Percentiles rank a stretch among this genome's conserved stretches.
These are phyloP conservation scores for Eupsilia transversa DNA, from an alignment of 2,888 invertebrate genomes.

Conservation along the genomic window DNA sequence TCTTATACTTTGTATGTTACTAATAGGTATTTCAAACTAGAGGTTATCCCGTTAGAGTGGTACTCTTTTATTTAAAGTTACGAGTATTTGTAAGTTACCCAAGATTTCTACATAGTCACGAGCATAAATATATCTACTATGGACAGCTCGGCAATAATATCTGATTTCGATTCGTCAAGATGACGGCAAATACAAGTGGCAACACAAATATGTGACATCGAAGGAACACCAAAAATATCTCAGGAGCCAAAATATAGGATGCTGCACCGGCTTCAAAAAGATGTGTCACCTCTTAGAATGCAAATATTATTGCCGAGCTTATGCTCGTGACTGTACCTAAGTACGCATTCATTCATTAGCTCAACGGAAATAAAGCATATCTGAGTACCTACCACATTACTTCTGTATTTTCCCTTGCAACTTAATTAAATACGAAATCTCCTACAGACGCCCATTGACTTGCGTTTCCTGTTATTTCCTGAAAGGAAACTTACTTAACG, in stretches of 20 bases:
- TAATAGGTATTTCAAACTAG: not conserved
- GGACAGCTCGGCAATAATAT: too few relatives aligned
- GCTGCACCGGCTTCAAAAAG: too few relatives aligned
- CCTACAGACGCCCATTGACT: conserved; percentile 17
- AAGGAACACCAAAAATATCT: too few relatives aligned
- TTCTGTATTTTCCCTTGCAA: conserved; percentile 7
- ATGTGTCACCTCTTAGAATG: too few relatives aligned
- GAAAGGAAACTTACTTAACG: conserved; percentile 27
- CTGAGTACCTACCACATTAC: not conserved
- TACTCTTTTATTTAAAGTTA: not conserved
- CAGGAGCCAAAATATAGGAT: too few relatives aligned
- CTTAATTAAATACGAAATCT: conserved; percentile 29
- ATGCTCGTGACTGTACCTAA: not conserved
- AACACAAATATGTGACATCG: too few relatives aligned
- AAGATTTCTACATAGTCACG: not conserved
- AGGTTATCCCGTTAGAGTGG: not conserved
- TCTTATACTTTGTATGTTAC: not conserved
- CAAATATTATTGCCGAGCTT: too few relatives aligned
- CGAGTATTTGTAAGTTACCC: not conserved
- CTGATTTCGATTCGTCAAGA: too few relatives aligned
- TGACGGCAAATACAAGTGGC: too few relatives aligned
- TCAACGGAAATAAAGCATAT: conserved; percentile 7
- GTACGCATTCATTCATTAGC: not conserved
- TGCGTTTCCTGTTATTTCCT: conserved; percentile 40
- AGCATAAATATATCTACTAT: too few relatives aligned